These are phyloP conservation scores for Gobionotothen gibberifrons DNA, from an alignment of 2,797 vertebrate genomes.

Conservation along the genomic window DNA sequence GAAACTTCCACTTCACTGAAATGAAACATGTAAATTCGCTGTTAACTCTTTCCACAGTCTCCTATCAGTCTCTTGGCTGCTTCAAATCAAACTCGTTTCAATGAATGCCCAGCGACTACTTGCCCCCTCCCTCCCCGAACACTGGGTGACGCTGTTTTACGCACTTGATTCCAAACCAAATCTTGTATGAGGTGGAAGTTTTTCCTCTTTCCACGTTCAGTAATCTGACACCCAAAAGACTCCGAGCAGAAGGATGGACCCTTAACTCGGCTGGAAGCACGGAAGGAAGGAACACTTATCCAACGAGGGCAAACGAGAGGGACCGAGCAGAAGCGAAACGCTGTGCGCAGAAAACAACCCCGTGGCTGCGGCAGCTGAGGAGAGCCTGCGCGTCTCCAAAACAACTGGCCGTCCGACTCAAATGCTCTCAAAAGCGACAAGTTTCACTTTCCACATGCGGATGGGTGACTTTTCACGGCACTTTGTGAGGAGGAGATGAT, in stretches of 20 bases:
- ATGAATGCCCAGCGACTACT: neutral
- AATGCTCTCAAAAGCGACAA: constrained; percentile 74
- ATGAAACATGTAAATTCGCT: constrained; percentile 1
- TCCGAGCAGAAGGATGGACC: constrained; percentile 79
- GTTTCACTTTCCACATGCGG: constrained; percentile 81
- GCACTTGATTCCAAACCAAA: constrained; percentile 17
- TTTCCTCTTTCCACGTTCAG: constrained; percentile 77
- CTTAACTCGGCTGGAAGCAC: constrained; percentile 72
- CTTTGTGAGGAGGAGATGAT: constrained; percentile 90
- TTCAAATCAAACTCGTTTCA: neutral
- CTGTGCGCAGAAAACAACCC: constrained; percentile 55
- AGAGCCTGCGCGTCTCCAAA: constrained; percentile 59
- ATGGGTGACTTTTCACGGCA: constrained; percentile 91
- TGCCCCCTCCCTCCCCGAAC: neutral
- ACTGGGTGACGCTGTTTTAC: constrained; percentile 75
- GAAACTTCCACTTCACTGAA: neutral
- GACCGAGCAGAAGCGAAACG: constrained; percentile 45
- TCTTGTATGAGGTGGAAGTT: constrained; percentile 74
- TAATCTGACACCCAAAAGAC: constrained; percentile 84
- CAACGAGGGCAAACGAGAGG: constrained; percentile 53
- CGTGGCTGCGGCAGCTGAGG: constrained; percentile 61
- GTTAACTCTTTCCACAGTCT: neutral
- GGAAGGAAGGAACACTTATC: constrained; percentile 72
- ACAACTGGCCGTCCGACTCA: constrained; percentile 47
- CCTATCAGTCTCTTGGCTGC: neutral